These are phyloP conservation scores for Myrmophylax atrothorax DNA, from an alignment of 2,113 vertebrate species.

Conservation along the genomic window DNA sequence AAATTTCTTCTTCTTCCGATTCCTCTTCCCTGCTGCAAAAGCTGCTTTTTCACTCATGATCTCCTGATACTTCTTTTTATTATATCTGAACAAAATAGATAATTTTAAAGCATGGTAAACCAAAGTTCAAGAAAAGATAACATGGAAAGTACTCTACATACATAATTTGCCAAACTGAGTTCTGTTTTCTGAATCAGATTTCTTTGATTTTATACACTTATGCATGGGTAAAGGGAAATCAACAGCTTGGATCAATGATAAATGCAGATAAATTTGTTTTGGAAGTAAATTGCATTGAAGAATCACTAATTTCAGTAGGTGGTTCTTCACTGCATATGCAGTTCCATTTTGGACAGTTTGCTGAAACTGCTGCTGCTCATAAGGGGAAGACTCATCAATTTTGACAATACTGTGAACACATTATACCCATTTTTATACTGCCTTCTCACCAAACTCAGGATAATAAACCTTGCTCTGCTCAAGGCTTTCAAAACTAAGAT, in stretches of 20 bases:
- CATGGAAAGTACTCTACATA: neutral
- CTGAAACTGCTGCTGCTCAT: neutral
- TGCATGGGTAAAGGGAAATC: neutral
- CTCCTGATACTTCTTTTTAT: slow-evolving; percentile 91
- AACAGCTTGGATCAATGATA: neutral
- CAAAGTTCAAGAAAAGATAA: slow-evolving; percentile 11
- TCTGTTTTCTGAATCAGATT: neutral
- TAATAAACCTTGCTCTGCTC: neutral
- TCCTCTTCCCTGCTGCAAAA: slow-evolving; percentile 85
- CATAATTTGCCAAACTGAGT: neutral
- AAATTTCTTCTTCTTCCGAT: slow-evolving; percentile 89
- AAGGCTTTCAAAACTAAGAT: neutral
- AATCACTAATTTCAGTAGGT: neutral
- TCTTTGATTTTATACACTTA: neutral
- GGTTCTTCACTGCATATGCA: neutral
- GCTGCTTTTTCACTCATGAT: slow-evolving; percentile 90
- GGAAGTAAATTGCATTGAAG: neutral
- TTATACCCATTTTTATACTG: neutral
- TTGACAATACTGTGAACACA: neutral
- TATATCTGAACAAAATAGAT: slow-evolving; percentile 81
- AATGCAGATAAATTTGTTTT: neutral
- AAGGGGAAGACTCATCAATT: neutral
- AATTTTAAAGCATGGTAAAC: slow-evolving; percentile 39
- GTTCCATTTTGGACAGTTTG: neutral
- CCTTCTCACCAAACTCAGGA: neutral